Conservation (phyloP, 2,113 vertebrate genomes). For the Hypomesus transpacificus region DNA sequence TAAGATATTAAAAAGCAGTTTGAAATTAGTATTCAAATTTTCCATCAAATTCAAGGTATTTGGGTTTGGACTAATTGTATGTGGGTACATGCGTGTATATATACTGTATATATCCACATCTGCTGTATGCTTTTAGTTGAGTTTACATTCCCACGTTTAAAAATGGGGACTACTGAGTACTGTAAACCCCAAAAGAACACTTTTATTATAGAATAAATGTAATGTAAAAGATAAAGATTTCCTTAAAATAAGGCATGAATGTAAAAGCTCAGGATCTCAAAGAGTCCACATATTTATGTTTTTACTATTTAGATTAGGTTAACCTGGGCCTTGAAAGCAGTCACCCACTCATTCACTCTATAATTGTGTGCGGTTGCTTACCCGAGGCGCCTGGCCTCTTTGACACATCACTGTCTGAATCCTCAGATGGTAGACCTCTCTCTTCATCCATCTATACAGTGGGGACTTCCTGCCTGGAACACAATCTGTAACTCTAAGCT, state of each 20-base stretch:
- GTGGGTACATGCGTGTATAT: no score
- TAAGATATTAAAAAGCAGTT: no score
- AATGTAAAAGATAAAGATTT: no score
- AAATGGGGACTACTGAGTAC: not conserved
- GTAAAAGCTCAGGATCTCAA: not conserved
- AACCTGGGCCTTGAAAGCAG: conserved; percentile 6
- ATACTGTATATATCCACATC: no score
- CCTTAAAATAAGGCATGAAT: not conserved
- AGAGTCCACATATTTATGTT: conserved; percentile 3
- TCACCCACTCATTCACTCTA: conserved; percentile 23
- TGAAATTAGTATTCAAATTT: no score
- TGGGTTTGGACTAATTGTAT: no score
- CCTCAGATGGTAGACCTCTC: conserved; percentile 6
- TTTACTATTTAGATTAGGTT: not conserved
- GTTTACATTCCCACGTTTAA: no score
- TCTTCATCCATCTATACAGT: not conserved
- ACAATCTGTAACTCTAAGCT: not conserved
- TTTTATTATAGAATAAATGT: no score
- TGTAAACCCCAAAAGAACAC: conserved; percentile 11
- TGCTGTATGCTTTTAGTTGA: no score
- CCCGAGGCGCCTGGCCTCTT: not conserved
- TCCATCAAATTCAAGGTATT: no score
- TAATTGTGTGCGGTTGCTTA: conserved; percentile 23
- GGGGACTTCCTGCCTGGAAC: not conserved
- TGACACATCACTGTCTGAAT: conserved; percentile 11